Evolutionary conservation across 2,113 vertebrate species (phyloP).

Genomic region (Argyrosomus japonicus): DNA sequence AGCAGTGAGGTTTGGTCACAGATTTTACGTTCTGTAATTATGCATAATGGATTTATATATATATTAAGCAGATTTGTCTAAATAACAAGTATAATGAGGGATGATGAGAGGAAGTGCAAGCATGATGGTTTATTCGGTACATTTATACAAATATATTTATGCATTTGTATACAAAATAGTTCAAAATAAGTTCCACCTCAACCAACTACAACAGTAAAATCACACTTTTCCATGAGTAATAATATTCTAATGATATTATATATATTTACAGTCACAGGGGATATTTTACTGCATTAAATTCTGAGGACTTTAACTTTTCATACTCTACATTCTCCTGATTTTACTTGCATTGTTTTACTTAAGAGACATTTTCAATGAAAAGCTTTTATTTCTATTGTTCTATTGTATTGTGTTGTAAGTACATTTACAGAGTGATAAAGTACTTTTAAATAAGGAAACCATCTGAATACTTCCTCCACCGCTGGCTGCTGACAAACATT

Average conservation of each 20-base stretch:
- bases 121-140: background rate
- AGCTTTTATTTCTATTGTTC: no score
- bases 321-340: background rate
- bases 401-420: background rate
- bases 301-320: no score
- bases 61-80: conserved; percentile 7
- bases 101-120: background rate
- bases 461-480: background rate
- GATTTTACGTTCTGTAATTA: conserved; percentile 1
- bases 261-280: no score
- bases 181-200: no score
- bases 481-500: conserved; percentile 13
- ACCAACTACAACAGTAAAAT: no score
- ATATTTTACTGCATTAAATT: background rate
- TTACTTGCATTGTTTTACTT: background rate
- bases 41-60: background rate
- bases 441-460: background rate
- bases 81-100: conserved; percentile 19
- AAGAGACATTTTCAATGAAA: no score
- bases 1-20: background rate
- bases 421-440: background rate
- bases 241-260: no score
- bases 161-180: no score
- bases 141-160: background rate
- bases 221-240: no score